phyloP scores from a whole-genome alignment of 2,888 invertebrate species.

The Nomada goodeniana region DNA sequence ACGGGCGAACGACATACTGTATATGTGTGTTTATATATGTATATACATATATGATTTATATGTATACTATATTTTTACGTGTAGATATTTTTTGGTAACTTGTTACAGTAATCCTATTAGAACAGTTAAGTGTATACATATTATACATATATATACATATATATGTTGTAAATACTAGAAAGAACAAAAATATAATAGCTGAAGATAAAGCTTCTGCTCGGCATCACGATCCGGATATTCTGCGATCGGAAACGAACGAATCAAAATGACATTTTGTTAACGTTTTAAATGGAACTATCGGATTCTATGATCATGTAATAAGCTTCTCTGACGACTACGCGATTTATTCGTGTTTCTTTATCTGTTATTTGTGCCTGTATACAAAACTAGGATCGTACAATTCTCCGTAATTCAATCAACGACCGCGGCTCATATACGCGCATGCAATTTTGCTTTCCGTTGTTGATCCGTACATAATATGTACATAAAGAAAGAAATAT shows the following conservation, averaged over 20 bases:
- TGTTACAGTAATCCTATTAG: conserved; percentile 74
- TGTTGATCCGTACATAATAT: conserved; percentile 60
- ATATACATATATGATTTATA: conserved; percentile 58
- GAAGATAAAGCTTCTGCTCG: conserved; percentile 36
- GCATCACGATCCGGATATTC: conserved; percentile 43
- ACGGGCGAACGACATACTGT: conserved; percentile 44
- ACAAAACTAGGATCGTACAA: conserved; percentile 8
- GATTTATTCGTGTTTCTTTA: conserved; percentile 24
- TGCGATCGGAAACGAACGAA: conserved; percentile 4
- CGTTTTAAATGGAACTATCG: conserved; percentile 13
- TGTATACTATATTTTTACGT: conserved; percentile 77
- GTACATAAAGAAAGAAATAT: conserved; percentile 50
- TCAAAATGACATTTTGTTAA: conserved; percentile 30
- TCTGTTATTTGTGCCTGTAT: conserved; percentile 34
- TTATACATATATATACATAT: conserved; percentile 41
- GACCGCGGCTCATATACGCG: conserved; percentile 49
- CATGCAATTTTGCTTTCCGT: conserved; percentile 63
- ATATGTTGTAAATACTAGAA: conserved; percentile 66
- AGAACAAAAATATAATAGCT: conserved; percentile 46
- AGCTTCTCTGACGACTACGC: conserved; percentile 22
- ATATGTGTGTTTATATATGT: conserved; percentile 67
- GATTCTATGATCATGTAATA: not conserved
- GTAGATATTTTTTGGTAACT: conserved; percentile 83
- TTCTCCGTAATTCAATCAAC: conserved; percentile 26
- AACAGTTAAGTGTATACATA: conserved; percentile 62